Evolutionary conservation across 2,797 vertebrate species (phyloP), one percentile per base, ranked within the genome.

Genomic region (Neopelma chrysocephalum): DNA sequence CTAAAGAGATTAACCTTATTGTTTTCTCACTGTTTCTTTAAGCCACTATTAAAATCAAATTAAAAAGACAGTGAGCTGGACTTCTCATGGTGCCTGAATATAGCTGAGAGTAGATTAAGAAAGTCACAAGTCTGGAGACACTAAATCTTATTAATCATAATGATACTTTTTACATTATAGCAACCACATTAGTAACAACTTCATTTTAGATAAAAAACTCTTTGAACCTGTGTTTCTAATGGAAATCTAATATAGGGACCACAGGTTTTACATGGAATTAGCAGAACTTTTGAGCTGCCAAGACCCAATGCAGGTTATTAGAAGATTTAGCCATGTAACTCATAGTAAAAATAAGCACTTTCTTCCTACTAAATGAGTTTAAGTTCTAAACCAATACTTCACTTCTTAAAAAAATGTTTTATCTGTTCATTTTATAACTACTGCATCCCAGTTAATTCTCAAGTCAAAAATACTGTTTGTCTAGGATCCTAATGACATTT

Each of bases 151-250:
- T 27, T 50, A 66, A 66, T 73, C 22, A 66, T 19, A 61, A 51
- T 29, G 12, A 19, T n/a, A 38, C 43, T 69, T 83, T 97, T 95
- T 94, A 78, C 64, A 36, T 76, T 82, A 73, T 53, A 91, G 69
- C 81, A 94, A 71, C 56, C 81, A 93, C 90, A 86, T 53, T 69
- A 47, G 77, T 76, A 96, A 96, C 87, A 90, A 58, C 69, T 96
- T 96, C 75, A 94, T 91, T 96, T 78, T 78, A 93, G 50, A 29
- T 40, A 29, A 79, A 75, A 42, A 62, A 32, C 34, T 15, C 80
- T 73, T 60, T 76, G 90, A 90, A 94, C 65, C 17, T 70, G 16
- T 90, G 21, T 91, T 92, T 93, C 75, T 65, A 47, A 66, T 40
- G 8, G 60, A 48, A 82, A 73, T 32, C 29, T 84, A 72, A 48